phyloP scores from a whole-genome alignment of 2,888 invertebrate species.

The Halictus quadricinctus region DNA sequence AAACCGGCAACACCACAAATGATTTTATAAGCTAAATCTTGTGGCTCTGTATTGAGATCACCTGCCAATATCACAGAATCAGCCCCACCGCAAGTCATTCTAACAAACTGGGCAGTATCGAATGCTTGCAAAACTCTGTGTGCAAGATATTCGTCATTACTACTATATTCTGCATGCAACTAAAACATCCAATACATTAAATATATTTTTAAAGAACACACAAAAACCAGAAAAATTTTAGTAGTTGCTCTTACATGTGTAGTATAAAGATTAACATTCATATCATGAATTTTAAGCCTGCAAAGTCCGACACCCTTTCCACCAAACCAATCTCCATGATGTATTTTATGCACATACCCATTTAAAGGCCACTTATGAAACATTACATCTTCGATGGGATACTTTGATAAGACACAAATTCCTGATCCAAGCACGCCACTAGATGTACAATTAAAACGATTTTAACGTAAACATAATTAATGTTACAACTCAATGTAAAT shows the following conservation, averaged over 20 bases:
- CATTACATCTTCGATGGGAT: constrained; percentile 92
- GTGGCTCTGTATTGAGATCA: constrained; percentile 96
- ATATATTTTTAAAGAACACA: not conserved
- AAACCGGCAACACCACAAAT: constrained; percentile 85
- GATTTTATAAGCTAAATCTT: constrained; percentile 90
- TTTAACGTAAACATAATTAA: constrained; percentile 18
- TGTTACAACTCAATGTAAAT: constrained; percentile 6
- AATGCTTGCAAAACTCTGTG: constrained; percentile 97
- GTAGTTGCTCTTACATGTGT: constrained; percentile 90
- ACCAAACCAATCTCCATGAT: constrained; percentile 99
- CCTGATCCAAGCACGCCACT: constrained; percentile 97
- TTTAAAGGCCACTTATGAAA: constrained; percentile 98
- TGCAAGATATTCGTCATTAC: constrained; percentile 94
- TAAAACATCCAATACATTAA: constrained; percentile 80
- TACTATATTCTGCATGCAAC: constrained; percentile 97
- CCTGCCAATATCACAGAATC: constrained; percentile 95
- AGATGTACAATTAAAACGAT: constrained; percentile 59
- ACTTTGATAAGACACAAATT: constrained; percentile 92
- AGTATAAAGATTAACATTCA: constrained; percentile 92
- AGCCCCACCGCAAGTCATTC: constrained; percentile 89
- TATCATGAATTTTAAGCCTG: constrained; percentile 87
- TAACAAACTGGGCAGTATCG: constrained; percentile 97
- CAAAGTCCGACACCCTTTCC: constrained; percentile 97
- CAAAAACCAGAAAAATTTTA: not conserved
- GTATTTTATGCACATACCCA: constrained; percentile 97